A percentile compares a stretch with the other conserved stretches of the same genome.
Evolutionary conservation across 2,113 vertebrate species (phyloP).

Genomic region (Oxyruncus cristatus): DNA sequence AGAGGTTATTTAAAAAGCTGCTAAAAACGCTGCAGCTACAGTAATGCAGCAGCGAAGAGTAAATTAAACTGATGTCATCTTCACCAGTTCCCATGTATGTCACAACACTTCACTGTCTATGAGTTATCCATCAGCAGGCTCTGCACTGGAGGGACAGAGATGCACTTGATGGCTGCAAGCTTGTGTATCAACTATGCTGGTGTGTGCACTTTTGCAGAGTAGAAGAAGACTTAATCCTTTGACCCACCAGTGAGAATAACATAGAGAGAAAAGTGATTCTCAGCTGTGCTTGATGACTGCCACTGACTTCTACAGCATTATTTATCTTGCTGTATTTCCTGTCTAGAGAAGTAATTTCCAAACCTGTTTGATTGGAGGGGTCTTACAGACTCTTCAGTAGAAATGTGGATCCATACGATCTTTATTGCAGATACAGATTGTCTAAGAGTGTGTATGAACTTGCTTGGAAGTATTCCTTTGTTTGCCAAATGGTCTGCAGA

Average conservation of each 20-base stretch:
- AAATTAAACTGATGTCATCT: neutral
- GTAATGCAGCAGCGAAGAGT: neutral
- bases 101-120: neutral
- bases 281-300: neutral
- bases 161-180: neutral
- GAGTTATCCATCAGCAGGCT: neutral
- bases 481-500: neutral
- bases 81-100: neutral
- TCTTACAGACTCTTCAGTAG: neutral
- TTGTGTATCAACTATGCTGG: neutral
- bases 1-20: neutral
- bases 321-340: neutral
- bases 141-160: rapidly evolving
- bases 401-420: neutral
- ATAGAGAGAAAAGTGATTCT: neutral
- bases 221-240: neutral
- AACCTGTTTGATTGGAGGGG: neutral
- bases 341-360: neutral
- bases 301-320: neutral
- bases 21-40: neutral
- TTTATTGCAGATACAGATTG: neutral
- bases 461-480: neutral
- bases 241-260: neutral
- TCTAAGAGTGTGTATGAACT: neutral
- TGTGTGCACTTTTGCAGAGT: neutral